Conservation (phyloP, 37 sponge, comb jelly and placozoan genomes). For the Chondrilla cf. caribensis region DNA sequence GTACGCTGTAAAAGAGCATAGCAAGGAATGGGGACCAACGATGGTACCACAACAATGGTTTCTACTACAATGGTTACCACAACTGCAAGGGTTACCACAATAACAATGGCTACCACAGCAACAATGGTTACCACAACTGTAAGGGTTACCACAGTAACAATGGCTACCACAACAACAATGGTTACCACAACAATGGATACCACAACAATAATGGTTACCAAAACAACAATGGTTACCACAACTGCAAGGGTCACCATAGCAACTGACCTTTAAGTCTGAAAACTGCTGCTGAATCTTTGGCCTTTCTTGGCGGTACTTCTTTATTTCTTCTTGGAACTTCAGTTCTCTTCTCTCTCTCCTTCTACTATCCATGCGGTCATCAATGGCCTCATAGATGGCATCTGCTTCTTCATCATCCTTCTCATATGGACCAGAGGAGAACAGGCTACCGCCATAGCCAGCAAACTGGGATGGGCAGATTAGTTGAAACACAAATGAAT, state of each 20-base stretch:
- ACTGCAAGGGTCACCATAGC: no score
- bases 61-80: no score
- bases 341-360: slow-evolving; percentile 90
- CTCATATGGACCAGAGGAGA: slow-evolving; percentile 91
- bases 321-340: slow-evolving; percentile 87
- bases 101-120: no score
- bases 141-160: no score
- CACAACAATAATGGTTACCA: no score
- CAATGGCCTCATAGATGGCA: slow-evolving; percentile 81
- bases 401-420: slow-evolving; percentile 97
- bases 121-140: no score
- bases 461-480: slow-evolving; percentile 61
- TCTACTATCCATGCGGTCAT: slow-evolving; percentile 84
- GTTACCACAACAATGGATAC: no score
- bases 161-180: no score
- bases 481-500: not conserved
- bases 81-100: no score
- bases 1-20: slow-evolving; percentile 58
- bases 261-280: slow-evolving; percentile 82
- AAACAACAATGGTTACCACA: no score
- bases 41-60: no score
- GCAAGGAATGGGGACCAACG: not conserved
- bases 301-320: slow-evolving; percentile 88
- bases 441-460: slow-evolving; percentile 94
- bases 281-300: slow-evolving; percentile 99